These are phyloP conservation scores for Myotis vivesi DNA, from an alignment of 2,797 vertebrate genomes.

Conservation along the genomic window DNA sequence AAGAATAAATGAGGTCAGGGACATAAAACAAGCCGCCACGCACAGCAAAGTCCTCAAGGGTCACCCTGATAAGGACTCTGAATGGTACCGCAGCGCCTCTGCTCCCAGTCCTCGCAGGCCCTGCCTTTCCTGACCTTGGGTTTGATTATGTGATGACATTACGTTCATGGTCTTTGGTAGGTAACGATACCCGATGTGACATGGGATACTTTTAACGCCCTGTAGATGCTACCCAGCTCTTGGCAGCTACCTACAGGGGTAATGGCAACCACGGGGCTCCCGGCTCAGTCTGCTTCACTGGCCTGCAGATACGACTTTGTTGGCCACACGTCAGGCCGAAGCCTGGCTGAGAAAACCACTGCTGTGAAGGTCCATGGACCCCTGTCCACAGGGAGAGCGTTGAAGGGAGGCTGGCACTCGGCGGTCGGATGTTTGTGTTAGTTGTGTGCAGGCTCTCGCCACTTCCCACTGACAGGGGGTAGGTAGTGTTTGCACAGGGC, in stretches of 20 bases:
- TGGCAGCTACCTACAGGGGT: background rate
- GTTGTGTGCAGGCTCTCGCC: background rate
- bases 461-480: rapidly evolving
- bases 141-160: rapidly evolving
- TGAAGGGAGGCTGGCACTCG: too few species aligned
- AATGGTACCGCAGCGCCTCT: too few species aligned
- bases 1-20: background rate
- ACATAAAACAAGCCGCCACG: background rate
- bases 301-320: rapidly evolving
- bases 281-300: background rate
- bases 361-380: rapidly evolving
- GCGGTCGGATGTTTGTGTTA: rapidly evolving
- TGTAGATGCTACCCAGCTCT: background rate
- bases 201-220: too few species aligned
- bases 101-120: background rate
- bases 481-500: background rate
- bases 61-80: background rate
- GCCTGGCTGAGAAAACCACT: background rate
- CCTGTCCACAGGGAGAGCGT: background rate
- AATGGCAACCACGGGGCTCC: rapidly evolving
- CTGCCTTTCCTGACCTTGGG: too few species aligned
- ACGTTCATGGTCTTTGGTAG: too few species aligned
- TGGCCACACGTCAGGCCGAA: rapidly evolving
- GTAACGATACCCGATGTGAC: too few species aligned
- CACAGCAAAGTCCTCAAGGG: background rate